These are phyloP conservation scores for Pelobates fuscus DNA, from an alignment of 2,113 vertebrate species.

Conservation along the genomic window DNA sequence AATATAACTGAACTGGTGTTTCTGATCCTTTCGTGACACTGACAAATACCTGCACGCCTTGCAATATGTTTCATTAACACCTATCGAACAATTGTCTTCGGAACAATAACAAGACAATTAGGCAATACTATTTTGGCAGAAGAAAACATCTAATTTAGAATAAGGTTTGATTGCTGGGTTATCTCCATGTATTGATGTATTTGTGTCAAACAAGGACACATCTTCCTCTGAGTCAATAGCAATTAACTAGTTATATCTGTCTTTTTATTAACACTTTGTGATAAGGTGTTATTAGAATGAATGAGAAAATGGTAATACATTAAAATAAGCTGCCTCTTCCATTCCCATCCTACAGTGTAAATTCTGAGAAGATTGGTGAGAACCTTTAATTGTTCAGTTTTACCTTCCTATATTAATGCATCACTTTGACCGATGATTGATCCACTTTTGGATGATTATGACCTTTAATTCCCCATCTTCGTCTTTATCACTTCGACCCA, in stretches of 20 bases:
- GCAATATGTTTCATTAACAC: too few species aligned
- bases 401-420: too few species aligned
- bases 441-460: too few species aligned
- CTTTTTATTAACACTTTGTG: background rate
- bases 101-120: background rate
- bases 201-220: background rate
- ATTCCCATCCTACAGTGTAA: too few species aligned
- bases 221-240: background rate
- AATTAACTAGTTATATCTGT: background rate
- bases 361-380: too few species aligned
- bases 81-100: background rate
- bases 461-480: too few species aligned
- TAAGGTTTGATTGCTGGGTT: background rate
- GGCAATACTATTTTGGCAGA: background rate
- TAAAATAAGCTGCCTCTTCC: background rate
- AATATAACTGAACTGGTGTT: too few species aligned
- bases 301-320: background rate
- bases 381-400: too few species aligned
- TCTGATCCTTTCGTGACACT: too few species aligned
- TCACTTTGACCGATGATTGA: too few species aligned
- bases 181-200: background rate
- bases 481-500: too few species aligned
- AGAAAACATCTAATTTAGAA: background rate
- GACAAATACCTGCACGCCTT: too few species aligned
- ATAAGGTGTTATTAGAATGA: background rate